Percentiles rank a stretch among this genome's conserved stretches.
These are phyloP conservation scores for Lordiphosa stackelbergi DNA, from an alignment of 1,140 invertebrate genomes.

Conservation along the genomic window DNA sequence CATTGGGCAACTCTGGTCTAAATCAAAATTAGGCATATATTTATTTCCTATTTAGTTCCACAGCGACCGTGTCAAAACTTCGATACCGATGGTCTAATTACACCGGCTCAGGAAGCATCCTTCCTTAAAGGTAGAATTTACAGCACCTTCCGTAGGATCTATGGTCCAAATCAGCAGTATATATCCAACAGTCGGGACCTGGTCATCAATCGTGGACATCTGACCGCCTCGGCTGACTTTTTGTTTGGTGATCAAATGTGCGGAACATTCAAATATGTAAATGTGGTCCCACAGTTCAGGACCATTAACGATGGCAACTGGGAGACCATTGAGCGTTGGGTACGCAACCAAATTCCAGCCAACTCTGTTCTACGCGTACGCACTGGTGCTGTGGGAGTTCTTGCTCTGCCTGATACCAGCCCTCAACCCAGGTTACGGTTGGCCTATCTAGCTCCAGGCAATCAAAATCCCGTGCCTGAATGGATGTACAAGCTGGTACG, in stretches of 20 bases:
- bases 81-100: constrained; percentile 1
- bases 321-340: constrained; percentile 16
- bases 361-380: constrained; percentile 9
- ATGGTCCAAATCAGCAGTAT: constrained; percentile 6
- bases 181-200: neutral
- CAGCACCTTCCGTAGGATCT: neutral
- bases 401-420: constrained; percentile 3
- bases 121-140: neutral
- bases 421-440: neutral
- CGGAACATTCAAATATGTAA: constrained; percentile 17
- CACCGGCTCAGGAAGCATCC: neutral
- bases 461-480: constrained; percentile 13
- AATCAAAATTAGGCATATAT: too few relatives aligned
- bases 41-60: constrained; percentile 6
- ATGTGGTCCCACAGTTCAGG: constrained; percentile 25
- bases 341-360: constrained; percentile 1
- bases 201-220: constrained; percentile 29
- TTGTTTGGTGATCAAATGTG: constrained; percentile 14
- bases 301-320: constrained; percentile 25
- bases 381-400: constrained; percentile 13
- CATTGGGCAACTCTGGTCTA: too few relatives aligned
- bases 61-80: constrained; percentile 1
- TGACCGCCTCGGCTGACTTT: constrained; percentile 16
- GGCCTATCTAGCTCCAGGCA: constrained; percentile 1
- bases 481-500: constrained; percentile 32